Percentiles rank a stretch among this genome's conserved stretches.
Conservation (phyloP, 1,140 invertebrate species). For the Pantala flavescens region DNA sequence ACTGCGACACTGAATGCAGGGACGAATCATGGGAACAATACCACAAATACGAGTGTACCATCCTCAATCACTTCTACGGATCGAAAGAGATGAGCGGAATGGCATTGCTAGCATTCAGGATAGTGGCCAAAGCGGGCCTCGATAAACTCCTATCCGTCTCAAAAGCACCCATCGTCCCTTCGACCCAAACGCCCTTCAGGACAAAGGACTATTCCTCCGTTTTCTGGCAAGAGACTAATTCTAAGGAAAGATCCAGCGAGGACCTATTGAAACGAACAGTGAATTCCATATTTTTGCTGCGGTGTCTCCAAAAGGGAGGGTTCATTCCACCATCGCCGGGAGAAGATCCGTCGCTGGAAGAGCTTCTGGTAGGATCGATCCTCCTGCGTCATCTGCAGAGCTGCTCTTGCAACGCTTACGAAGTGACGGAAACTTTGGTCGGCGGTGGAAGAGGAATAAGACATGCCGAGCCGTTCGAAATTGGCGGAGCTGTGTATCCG, state of each 20-base stretch:
- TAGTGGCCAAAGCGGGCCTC: conserved; percentile 33
- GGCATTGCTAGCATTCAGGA: conserved; percentile 42
- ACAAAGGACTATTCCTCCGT: conserved; percentile 32
- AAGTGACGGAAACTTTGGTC: conserved; percentile 44
- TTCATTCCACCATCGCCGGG: conserved; percentile 26
- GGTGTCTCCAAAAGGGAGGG: conserved; percentile 37
- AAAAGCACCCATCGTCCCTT: conserved; percentile 21
- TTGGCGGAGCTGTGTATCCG: conserved; percentile 50
- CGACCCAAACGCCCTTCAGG: conserved; percentile 28
- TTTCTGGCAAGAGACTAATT: conserved; percentile 39
- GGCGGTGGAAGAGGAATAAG: conserved; percentile 29
- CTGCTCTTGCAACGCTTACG: conserved; percentile 53
- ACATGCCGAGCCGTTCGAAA: conserved; percentile 31
- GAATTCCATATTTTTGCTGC: conserved; percentile 43
- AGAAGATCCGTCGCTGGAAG: conserved; percentile 17
- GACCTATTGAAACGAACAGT: conserved; percentile 41
- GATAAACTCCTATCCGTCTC: neutral
- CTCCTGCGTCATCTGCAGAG: conserved; percentile 45
- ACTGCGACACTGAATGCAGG: conserved; percentile 42
- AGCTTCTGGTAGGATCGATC: conserved; percentile 33
- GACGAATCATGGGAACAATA: conserved; percentile 35
- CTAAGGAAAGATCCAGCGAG: conserved; percentile 31
- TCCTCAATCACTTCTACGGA: conserved; percentile 36
- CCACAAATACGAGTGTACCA: conserved; percentile 43
- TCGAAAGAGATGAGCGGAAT: conserved; percentile 32